A percentile compares a stretch with the other conserved stretches of the same genome.
phyloP scores from a whole-genome alignment of 1,140 invertebrate species.

The Rhyzopertha dominica region DNA sequence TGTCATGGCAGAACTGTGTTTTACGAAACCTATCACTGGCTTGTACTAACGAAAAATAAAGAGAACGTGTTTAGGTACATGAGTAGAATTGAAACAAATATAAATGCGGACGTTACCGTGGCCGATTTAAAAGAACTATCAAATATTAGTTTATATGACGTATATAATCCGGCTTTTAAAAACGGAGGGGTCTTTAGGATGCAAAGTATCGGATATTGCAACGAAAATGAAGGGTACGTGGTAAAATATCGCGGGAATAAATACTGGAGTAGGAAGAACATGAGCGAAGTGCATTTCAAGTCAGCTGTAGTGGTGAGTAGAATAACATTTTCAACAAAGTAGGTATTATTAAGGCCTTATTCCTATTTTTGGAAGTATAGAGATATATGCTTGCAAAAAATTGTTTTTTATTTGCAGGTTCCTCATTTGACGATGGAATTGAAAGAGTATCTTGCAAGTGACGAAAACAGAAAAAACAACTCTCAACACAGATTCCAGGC shows the following conservation, averaged over 20 bases:
- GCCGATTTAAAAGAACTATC: constrained; percentile 7
- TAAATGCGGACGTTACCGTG: constrained; percentile 28
- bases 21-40: constrained; percentile 29
- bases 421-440: constrained; percentile 47
- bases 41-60: constrained; percentile 11
- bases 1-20: constrained; percentile 16
- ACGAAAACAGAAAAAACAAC: constrained; percentile 49
- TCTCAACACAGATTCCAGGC: constrained; percentile 57
- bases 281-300: constrained; percentile 49
- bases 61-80: not conserved
- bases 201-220: constrained; percentile 48
- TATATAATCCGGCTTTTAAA: constrained; percentile 48
- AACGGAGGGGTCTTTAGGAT: constrained; percentile 50
- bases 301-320: constrained; percentile 48
- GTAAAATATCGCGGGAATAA: constrained; percentile 42
- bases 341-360: constrained; percentile 4
- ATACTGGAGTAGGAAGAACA: constrained; percentile 47
- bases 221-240: constrained; percentile 35
- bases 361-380: not conserved
- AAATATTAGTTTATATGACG: constrained; percentile 21
- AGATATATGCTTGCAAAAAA: not conserved
- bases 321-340: constrained; percentile 1
- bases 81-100: too few relatives aligned
- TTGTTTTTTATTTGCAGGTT: constrained; percentile 43
- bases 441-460: constrained; percentile 50